These are phyloP conservation scores for Drosophila pegasa DNA, from an alignment of 2,888 invertebrate genomes.

Conservation along the genomic window DNA sequence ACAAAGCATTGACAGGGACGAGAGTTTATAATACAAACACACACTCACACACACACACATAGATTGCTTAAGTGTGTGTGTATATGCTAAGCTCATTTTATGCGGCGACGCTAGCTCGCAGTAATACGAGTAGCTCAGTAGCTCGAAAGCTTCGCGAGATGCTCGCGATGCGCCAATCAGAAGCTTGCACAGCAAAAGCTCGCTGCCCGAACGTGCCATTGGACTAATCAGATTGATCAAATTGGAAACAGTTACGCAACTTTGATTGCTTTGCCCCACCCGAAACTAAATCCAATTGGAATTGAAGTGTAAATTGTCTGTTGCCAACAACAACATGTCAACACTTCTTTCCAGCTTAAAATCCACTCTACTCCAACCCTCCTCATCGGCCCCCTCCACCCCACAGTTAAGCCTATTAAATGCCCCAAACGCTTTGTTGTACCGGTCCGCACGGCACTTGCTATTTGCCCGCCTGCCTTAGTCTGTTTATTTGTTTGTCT, in stretches of 20 bases:
- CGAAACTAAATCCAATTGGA: constrained; percentile 46
- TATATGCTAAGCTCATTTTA: constrained; percentile 7
- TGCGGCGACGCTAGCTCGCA: constrained; percentile 28
- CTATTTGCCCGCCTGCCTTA: constrained; percentile 48
- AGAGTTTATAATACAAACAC: constrained; percentile 32
- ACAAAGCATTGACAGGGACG: constrained; percentile 33
- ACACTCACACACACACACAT: constrained; percentile 3
- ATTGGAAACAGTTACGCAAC: constrained; percentile 35
- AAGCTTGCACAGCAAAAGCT: constrained; percentile 40
- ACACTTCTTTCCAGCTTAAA: constrained; percentile 49
- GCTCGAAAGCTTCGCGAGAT: constrained; percentile 27
- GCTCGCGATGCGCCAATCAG: constrained; percentile 50
- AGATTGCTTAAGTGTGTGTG: neutral
- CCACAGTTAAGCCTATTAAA: constrained; percentile 76
- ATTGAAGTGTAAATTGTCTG: constrained; percentile 65
- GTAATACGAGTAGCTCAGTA: constrained; percentile 53
- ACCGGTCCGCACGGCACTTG: constrained; percentile 55
- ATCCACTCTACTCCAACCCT: neutral
- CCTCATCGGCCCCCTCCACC: neutral
- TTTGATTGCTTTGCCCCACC: constrained; percentile 30
- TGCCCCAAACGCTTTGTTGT: constrained; percentile 75
- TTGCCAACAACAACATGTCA: constrained; percentile 61
- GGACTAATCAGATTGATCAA: constrained; percentile 52
- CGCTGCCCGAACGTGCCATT: constrained; percentile 34
- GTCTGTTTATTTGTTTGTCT: constrained; percentile 72